A percentile compares a stretch with the other conserved stretches of the same genome.
phyloP scores from a whole-genome alignment of 92 coral and sea anemone species.

The Virgularia gustaviana region DNA sequence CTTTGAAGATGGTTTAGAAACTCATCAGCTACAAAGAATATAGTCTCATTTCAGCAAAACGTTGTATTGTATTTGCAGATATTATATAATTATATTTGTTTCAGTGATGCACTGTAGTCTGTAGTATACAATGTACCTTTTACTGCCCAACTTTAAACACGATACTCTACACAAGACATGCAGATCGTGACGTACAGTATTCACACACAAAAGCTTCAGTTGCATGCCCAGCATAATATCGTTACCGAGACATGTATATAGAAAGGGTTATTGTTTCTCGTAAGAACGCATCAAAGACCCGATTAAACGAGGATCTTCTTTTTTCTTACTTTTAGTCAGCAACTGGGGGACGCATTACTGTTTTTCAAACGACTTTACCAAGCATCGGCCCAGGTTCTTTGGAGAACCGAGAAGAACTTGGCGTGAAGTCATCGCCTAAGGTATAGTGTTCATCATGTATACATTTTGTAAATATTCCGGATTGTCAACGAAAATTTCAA shows the following conservation, averaged over 20 bases:
- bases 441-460: constrained; percentile 30
- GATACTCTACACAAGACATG: no score
- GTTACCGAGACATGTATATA: not conserved
- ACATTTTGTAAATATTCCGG: not conserved
- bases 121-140: not conserved
- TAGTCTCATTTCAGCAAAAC: no score
- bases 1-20: no score
- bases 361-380: constrained; percentile 94
- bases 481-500: not conserved
- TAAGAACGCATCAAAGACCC: no score
- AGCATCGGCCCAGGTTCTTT: constrained; percentile 89
- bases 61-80: no score
- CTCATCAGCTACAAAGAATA: no score
- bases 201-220: not conserved
- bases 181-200: not conserved
- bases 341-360: constrained; percentile 85
- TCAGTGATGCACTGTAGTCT: no score
- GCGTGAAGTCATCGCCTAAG: constrained; percentile 84
- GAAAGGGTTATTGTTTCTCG: no score
- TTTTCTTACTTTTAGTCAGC: constrained; percentile 66
- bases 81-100: no score
- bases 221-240: not conserved
- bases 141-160: not conserved
- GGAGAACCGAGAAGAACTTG: constrained; percentile 90
- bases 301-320: not conserved